Percentiles rank a stretch among this genome's conserved stretches.
Conservation (phyloP, 2,113 vertebrate species). For the Heliornis fulica region DNA sequence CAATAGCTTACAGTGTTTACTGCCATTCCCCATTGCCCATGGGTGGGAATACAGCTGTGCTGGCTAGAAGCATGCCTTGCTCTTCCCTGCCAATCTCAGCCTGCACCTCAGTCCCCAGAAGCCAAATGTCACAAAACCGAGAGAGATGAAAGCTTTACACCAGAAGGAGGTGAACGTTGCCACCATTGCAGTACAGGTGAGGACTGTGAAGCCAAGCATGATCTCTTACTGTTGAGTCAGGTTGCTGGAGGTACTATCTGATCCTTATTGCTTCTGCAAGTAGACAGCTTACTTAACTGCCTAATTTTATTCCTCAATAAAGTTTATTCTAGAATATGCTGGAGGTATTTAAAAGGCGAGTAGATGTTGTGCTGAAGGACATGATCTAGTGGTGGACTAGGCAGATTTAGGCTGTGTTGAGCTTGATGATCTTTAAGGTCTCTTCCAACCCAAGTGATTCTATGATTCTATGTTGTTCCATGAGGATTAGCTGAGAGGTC, state of each 20-base stretch:
- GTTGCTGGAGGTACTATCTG: not conserved
- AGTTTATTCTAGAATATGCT: not conserved
- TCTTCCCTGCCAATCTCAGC: not conserved
- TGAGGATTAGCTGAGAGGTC: not conserved
- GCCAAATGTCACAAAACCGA: not conserved
- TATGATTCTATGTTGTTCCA: not conserved
- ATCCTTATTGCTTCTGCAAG: not conserved
- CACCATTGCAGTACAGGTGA: not conserved
- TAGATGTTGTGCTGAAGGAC: too few species aligned
- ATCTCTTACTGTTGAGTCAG: not conserved
- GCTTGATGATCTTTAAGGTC: too few species aligned
- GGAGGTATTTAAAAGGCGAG: too few species aligned
- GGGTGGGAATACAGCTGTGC: not conserved
- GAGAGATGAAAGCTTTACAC: not conserved
- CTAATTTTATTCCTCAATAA: not conserved
- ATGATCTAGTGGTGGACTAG: too few species aligned
- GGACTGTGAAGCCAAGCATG: not conserved
- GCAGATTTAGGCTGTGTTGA: too few species aligned
- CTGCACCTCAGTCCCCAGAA: not conserved
- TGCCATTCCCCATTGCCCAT: not conserved
- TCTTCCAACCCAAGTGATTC: too few species aligned
- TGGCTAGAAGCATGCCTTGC: not conserved
- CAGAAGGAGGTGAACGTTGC: not conserved
- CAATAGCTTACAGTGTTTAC: not conserved
- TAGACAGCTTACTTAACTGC: not conserved